Base-by-base conservation (phyloP, 2,888 invertebrate genomes). In the Tenthredo scrophulariae region DNA sequence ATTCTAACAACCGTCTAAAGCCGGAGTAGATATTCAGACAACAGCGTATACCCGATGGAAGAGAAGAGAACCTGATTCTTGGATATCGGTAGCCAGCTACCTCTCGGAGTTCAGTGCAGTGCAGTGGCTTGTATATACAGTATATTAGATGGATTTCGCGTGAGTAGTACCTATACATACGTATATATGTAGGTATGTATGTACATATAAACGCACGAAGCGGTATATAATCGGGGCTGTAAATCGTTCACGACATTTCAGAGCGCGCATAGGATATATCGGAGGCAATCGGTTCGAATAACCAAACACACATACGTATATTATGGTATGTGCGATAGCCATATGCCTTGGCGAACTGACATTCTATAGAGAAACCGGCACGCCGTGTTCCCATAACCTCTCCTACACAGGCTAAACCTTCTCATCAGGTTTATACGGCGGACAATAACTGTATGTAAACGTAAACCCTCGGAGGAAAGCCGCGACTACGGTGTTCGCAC, bases 341-440 rank as follows among this genome's bases (percentile, higher is more conserved):
- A 22, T 54, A 18, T 62, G 26, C 26, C 13, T 62, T 62, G 62
- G 70, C 18, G 9, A 33, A 70, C 70, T 70, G 70, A 70, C 70
- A 70, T 70, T 70, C 70, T 33, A 70, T 70, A 9, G 70, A 70
- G 70, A n/a, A 37, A 70, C 37, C 22, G 26, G 62, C 62, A 6
- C 40, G 86, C 87, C 87, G 86, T 85, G 86, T 89, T 89, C 87
- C 88, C 88, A 88, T 85, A 87, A 88, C 87, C 89, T 85, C 85
- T 85, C 82, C 86, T 50, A 43, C 58, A 43, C 74, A 58, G 67
- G 79, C 67, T 40, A 37, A 50, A 54, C 84, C 46, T n/a, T 75
- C 62, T 40, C 74, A 79, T 54, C 54, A n/a, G 7, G n/a, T n/a
- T 54, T 54, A 85, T 54, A 85, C 75, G 84, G 54, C 58, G 29